Base-by-base conservation (phyloP, 2,113 vertebrate species). In the Trogon melanurus region DNA sequence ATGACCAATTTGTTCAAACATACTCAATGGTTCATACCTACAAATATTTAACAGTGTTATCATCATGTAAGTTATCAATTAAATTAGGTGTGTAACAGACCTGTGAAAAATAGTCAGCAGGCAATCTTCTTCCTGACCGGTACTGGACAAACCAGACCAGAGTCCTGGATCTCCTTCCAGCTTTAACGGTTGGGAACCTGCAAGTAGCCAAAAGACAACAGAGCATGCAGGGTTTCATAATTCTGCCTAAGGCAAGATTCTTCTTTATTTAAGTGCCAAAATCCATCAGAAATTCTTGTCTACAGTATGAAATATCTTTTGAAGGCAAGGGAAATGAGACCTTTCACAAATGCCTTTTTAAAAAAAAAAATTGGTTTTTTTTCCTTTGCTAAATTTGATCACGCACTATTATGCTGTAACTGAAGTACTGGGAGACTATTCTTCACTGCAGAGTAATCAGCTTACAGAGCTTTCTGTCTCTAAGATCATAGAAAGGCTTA, bases 1-100 rank as follows among this genome's bases (percentile, higher is more conserved):
- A 86, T 4, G 10, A 22, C 66, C 41, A 85, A 60, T 50, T 73
- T 89, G 67, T 83, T 91, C 70, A 84, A 95, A 91, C 21, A 50
- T 36, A 48, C 22, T 32, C 14, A 72, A 26, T 48, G 44, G 47
- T 74, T 73, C 95, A 13, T 78, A 93, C 79, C 47, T 91, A 92
- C 85, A 89, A 32, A 38, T 54, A 29, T 69, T 86, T 88, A 87
- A 83, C 81, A 95, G 65, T 30, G 16, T 89, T 96, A 88, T 65
- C 79, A 89, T 91, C 78, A 73, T 61, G 44, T 57, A 67, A 67
- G 41, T 71, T 76, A 74, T 74, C 19, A 23, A 70, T 73, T 61
- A 76, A 29, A 13, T 6, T 73, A 48, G 16, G 36, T 58, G 26
- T 44, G 45, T 53, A 69, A 20, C 22, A 73, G 61, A 53, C 17